These are phyloP conservation scores for Marmota flaviventris DNA, from an alignment of 2,113 vertebrate genomes.

Conservation along the genomic window DNA sequence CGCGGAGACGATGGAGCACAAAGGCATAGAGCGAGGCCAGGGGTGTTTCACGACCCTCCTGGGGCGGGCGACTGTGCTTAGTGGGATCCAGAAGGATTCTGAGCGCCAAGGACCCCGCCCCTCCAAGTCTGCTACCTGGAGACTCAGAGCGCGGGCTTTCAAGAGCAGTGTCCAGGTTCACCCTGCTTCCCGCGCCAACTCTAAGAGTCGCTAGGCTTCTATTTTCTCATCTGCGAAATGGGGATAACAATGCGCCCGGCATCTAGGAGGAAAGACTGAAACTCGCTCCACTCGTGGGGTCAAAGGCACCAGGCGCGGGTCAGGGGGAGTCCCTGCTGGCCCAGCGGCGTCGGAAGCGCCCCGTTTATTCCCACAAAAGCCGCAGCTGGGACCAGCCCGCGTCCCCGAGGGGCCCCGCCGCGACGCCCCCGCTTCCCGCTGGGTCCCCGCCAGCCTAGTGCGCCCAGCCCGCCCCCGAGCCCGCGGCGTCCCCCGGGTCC, in stretches of 20 bases:
- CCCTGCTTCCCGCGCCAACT: background rate
- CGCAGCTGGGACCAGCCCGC: background rate
- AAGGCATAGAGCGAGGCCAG: background rate
- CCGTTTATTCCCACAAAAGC: background rate
- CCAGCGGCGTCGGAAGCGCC: background rate
- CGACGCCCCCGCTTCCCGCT: background rate
- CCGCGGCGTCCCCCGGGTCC: fast-evolving
- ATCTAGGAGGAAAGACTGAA: constrained; percentile 7
- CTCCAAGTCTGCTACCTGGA: too few species aligned
- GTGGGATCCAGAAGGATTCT: too few species aligned
- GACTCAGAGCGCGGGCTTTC: background rate
- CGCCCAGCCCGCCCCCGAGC: too few species aligned
- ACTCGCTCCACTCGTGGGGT: background rate
- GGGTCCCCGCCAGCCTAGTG: background rate
- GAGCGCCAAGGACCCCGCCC: background rate
- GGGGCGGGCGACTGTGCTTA: fast-evolving
- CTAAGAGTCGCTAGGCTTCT: background rate
- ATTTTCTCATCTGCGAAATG: constrained; percentile 22
- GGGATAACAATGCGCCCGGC: background rate
- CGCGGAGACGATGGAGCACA: background rate
- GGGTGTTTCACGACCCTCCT: fast-evolving
- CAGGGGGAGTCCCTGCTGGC: background rate
- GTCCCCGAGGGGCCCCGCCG: background rate
- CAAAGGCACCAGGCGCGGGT: background rate
- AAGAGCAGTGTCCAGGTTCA: background rate